Evolutionary conservation across 2,888 invertebrate species (phyloP).

Genomic region (Stenolophus ochropezus): DNA sequence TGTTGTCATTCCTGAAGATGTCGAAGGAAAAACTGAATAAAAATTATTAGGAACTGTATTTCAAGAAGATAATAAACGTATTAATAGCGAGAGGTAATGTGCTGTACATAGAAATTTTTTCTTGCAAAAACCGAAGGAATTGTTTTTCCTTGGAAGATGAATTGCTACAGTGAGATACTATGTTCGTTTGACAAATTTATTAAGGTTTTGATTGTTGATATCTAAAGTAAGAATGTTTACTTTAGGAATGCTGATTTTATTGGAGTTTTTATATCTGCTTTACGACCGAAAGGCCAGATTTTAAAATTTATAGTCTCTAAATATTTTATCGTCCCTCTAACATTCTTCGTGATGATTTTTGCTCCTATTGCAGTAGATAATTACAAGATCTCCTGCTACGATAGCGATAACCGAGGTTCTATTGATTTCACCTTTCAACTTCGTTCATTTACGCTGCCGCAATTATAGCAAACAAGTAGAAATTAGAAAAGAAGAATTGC

Average conservation of each 20-base stretch:
- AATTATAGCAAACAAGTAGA: background rate
- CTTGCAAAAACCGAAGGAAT: no score
- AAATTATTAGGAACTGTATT: no score
- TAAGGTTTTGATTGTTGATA: conserved; percentile 4
- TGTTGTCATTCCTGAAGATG: no score
- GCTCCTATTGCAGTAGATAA: conserved; percentile 39
- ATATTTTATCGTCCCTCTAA: conserved; percentile 52
- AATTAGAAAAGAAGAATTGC: background rate
- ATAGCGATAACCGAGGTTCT: conserved; percentile 20
- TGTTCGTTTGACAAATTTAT: background rate
- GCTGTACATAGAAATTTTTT: no score
- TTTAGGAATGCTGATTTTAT: conserved; percentile 58
- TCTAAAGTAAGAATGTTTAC: conserved; percentile 20
- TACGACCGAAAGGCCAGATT: conserved; percentile 58
- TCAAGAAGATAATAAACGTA: no score
- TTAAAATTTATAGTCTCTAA: conserved; percentile 56
- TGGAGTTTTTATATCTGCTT: conserved; percentile 54
- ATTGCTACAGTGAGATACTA: no score
- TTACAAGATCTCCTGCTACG: conserved; percentile 41
- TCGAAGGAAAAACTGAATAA: no score
- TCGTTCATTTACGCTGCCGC: background rate
- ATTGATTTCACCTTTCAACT: conserved; percentile 21
- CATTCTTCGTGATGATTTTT: conserved; percentile 50
- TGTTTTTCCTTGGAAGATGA: no score
- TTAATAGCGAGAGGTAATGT: no score